Conservation (phyloP, 2,888 invertebrate genomes). For the Aphelenchoides bicaudatus region DNA sequence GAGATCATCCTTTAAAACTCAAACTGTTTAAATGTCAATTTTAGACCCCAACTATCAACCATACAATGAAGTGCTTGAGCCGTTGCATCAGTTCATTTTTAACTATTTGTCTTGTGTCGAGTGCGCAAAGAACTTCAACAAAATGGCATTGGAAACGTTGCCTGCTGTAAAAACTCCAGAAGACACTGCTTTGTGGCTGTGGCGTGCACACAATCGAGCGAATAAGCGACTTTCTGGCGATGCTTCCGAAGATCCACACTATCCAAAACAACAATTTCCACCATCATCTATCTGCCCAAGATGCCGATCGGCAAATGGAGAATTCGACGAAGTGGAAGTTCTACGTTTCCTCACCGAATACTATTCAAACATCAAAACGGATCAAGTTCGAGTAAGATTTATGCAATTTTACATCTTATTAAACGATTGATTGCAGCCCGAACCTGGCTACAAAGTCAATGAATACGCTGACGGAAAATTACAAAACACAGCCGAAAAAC, state of each 20-base stretch:
- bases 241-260: conserved; percentile 80
- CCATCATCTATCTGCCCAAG: conserved; percentile 60
- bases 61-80: conserved; percentile 70
- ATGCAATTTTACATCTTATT: neutral
- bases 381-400: conserved; percentile 40
- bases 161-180: conserved; percentile 65
- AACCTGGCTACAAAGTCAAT: conserved; percentile 51
- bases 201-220: conserved; percentile 86
- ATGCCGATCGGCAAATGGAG: conserved; percentile 41
- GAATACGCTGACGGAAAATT: conserved; percentile 57
- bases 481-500: conserved; percentile 42
- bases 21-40: conserved; percentile 8
- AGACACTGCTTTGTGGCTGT: conserved; percentile 82
- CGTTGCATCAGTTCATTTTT: conserved; percentile 82
- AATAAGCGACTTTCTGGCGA: conserved; percentile 80
- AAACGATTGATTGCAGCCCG: conserved; percentile 30
- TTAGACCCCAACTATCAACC: conserved; percentile 62
- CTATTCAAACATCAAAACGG: conserved; percentile 51
- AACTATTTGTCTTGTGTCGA: conserved; percentile 89
- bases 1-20: neutral
- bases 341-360: conserved; percentile 51
- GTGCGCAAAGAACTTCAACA: conserved; percentile 82
- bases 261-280: conserved; percentile 86
- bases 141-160: conserved; percentile 71
- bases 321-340: conserved; percentile 43